Base-by-base conservation (phyloP, 2,888 invertebrate genomes). In the Tolmerus cingulatus region DNA sequence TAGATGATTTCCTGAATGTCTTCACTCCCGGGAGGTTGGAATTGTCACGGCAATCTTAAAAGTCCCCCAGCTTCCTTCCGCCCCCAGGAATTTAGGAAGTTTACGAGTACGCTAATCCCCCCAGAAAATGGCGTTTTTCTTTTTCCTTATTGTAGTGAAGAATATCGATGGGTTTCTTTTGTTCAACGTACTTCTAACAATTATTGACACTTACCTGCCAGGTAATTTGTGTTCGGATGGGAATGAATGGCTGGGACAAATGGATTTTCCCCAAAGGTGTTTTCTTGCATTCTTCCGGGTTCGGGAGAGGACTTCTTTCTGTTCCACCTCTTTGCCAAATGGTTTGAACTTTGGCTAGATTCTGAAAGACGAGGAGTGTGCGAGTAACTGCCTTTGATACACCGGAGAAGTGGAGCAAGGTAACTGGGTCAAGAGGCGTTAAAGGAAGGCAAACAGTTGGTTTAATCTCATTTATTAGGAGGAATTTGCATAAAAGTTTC, bases 401-500 rank as follows among this genome's bases (percentile, higher is more conserved):
- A 66, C 66, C 66, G 12, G 66, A 66, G 66, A 66, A 27, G 66
- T 66, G 12, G 66, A 66, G 66, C 66, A 66, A 66, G 66, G 66
- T 66, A 66, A 66, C 66, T 66, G 27, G 66, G 66, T 66, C 66
- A 27, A 66, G 66, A 66, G 66, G 66, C 66, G 66, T 66, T 66
- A 66, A 66, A 23, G 66, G 66, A 66, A 66, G 66, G 66, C 66
- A 66, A 66, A 66, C 66, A 66, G 66, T 66, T 66, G 66, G 66
- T 66, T 76, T 76, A 76, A 78, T 78, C 46, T 78, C 40, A 78
- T 78, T 46, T 40, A 78, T 40, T 37, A 27, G 27, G 1, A 78
- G 40, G 78, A 46, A 78, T 78, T 78, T 78, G 37, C 78, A 78
- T 78, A 78, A 43, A 78, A 78, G n/a, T 78, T 78, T 78, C 27